Evolutionary conservation across 2,797 vertebrate species (phyloP), one percentile per base, ranked within the genome.

Genomic region (Typhlichthys eigenmanni): DNA sequence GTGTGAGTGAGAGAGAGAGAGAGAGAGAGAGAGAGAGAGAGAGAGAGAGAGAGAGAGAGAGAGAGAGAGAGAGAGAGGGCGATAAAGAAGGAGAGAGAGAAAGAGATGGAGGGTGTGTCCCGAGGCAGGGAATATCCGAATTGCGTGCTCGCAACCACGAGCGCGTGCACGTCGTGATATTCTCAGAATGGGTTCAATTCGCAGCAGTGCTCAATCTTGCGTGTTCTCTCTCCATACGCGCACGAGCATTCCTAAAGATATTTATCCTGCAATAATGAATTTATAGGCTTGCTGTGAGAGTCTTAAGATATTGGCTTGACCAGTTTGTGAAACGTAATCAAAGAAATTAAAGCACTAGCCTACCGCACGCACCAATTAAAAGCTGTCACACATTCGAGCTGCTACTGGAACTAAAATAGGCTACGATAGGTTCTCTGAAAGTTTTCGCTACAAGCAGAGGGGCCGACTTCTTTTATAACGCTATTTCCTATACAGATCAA

Each of bases 41-140:
- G n/a, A n/a, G n/a, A n/a, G n/a, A n/a, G n/a, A n/a, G n/a, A n/a
- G n/a, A n/a, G n/a, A n/a, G n/a, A n/a, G n/a, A n/a, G n/a, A n/a
- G n/a, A n/a, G n/a, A n/a, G n/a, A n/a, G 55, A 58, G 49, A 62
- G 55, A 68, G 45, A 46, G 69, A 51, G 58, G 16, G 16, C 1
- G 60, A 74, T 64, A 57, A 72, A 51, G 73, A 58, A 66, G 52
- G 63, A 53, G 73, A 63, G 69, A 49, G 68, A 53, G 67, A 60
- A 52, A 62, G 69, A 49, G 57, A 47, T 71, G 29, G 67, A 43
- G 81, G 60, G 88, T 88, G 91, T 90, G 89, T 91, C 87, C 87
- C 84, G 71, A 68, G 81, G 85, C 85, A 86, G 87, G 83, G 88
- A 80, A 84, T 82, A 84, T 89, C 85, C 74, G 84, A 85, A 80